Evolutionary conservation across 2,888 invertebrate species (phyloP).

Genomic region (Pyrgus malvae): DNA sequence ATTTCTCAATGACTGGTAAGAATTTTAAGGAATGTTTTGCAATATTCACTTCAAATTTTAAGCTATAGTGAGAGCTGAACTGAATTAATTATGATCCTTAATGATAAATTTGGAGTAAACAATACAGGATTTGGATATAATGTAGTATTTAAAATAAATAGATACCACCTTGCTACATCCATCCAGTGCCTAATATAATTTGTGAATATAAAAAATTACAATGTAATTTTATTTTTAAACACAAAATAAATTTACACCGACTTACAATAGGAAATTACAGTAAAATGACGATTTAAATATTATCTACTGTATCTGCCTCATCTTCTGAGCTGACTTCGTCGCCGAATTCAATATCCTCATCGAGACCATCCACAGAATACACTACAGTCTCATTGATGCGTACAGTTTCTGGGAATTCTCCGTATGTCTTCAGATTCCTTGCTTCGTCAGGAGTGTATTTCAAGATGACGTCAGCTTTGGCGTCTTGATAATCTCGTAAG

Average conservation of each 20-base stretch:
- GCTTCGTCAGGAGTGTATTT: constrained; percentile 99
- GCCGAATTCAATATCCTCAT: constrained; percentile 98
- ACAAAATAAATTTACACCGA: constrained; percentile 75
- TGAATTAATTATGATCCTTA: background rate
- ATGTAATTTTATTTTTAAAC: constrained; percentile 67
- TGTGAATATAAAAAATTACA: constrained; percentile 60
- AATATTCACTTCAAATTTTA: constrained; percentile 43
- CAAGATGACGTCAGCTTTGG: constrained; percentile 98
- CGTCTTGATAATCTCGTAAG: constrained; percentile 97
- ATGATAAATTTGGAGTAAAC: constrained; percentile 21
- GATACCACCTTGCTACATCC: constrained; percentile 42
- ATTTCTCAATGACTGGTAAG: constrained; percentile 36
- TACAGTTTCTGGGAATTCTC: constrained; percentile 99
- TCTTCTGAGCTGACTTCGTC: constrained; percentile 96
- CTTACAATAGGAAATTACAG: constrained; percentile 69
- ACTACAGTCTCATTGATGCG: constrained; percentile 98
- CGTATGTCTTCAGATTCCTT: constrained; percentile 98
- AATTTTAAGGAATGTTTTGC: constrained; percentile 67
- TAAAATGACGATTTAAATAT: constrained; percentile 71
- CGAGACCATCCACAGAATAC: constrained; percentile 96
- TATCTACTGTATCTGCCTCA: constrained; percentile 89
- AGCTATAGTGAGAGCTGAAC: constrained; percentile 13
- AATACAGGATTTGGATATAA: constrained; percentile 42
- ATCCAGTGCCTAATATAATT: constrained; percentile 49
- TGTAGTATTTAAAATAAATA: constrained; percentile 42